These are phyloP conservation scores for Diarsia rubi DNA, from an alignment of 2,888 invertebrate species.

Conservation along the genomic window DNA sequence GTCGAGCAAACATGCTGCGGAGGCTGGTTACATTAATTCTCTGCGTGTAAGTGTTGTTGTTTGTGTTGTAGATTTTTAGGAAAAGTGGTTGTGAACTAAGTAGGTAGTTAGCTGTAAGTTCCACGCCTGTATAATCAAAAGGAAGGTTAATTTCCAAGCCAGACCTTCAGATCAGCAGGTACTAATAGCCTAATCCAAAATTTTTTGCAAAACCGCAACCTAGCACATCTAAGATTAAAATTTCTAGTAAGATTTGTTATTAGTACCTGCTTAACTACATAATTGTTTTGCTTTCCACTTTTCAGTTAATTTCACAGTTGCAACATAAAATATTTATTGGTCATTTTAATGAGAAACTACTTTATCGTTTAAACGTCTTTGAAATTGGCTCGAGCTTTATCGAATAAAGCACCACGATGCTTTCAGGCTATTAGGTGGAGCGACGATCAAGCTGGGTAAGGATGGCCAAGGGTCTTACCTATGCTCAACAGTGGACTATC, in stretches of 20 bases:
- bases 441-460: background rate
- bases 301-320: slow-evolving; percentile 6
- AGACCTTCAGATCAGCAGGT: background rate
- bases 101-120: background rate
- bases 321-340: slow-evolving; percentile 6
- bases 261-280: background rate
- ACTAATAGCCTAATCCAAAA: background rate
- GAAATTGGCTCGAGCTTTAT: background rate
- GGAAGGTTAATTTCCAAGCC: background rate
- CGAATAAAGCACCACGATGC: background rate
- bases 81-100: background rate
- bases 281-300: slow-evolving; percentile 3
- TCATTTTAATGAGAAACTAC: background rate
- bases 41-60: slow-evolving; percentile 3
- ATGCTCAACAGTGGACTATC: background rate
- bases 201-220: background rate
- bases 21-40: slow-evolving; percentile 6
- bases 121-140: background rate
- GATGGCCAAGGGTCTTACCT: too few species aligned
- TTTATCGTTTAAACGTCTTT: background rate
- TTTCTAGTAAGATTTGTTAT: background rate
- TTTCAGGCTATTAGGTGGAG: background rate
- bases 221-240: background rate
- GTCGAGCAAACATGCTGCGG: slow-evolving; percentile 13
- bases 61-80: slow-evolving; percentile 7